Percentiles rank a stretch among this genome's conserved stretches.
phyloP scores from a whole-genome alignment of 2,888 invertebrate genomes.

The Drosophila suboccidentalis region DNA sequence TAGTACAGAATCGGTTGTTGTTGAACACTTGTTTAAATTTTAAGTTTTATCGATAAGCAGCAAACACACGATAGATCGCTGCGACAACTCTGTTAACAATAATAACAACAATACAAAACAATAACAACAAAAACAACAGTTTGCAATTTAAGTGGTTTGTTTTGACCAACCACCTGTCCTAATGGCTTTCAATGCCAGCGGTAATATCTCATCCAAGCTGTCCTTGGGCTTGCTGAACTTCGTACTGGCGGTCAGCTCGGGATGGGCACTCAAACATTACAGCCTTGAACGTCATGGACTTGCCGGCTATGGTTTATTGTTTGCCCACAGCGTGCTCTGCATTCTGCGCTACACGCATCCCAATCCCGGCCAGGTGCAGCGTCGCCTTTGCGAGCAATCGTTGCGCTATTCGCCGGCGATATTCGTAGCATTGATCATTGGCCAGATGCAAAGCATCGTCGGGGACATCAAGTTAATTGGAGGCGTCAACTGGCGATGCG shows the following conservation, averaged over 20 bases:
- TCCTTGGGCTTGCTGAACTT: slow-evolving; percentile 69
- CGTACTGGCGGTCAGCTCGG: slow-evolving; percentile 60
- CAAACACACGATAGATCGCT: not conserved
- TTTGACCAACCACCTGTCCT: slow-evolving; percentile 27
- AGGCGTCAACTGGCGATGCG: slow-evolving; percentile 47
- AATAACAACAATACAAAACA: slow-evolving; percentile 32
- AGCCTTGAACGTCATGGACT: slow-evolving; percentile 50
- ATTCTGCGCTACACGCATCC: slow-evolving; percentile 72
- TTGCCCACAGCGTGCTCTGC: slow-evolving; percentile 67
- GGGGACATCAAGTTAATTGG: slow-evolving; percentile 13
- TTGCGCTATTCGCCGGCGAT: slow-evolving; percentile 67
- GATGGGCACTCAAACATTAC: slow-evolving; percentile 70
- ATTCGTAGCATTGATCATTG: slow-evolving; percentile 66
- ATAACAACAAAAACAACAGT: no score
- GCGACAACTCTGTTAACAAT: slow-evolving; percentile 10
- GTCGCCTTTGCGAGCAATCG: slow-evolving; percentile 63
- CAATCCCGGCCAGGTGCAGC: slow-evolving; percentile 69
- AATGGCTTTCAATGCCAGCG: slow-evolving; percentile 40
- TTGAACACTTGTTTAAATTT: slow-evolving; percentile 13
- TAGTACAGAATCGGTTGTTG: not conserved
- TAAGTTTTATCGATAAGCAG: not conserved
- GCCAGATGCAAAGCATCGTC: slow-evolving; percentile 52
- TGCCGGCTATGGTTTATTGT: slow-evolving; percentile 68
- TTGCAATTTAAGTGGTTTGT: slow-evolving; percentile 28
- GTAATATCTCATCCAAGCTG: slow-evolving; percentile 54